Percentiles rank a stretch among this genome's conserved stretches.
Evolutionary conservation across 2,888 invertebrate species (phyloP).

Genomic region (Ophioninae sp.): DNA sequence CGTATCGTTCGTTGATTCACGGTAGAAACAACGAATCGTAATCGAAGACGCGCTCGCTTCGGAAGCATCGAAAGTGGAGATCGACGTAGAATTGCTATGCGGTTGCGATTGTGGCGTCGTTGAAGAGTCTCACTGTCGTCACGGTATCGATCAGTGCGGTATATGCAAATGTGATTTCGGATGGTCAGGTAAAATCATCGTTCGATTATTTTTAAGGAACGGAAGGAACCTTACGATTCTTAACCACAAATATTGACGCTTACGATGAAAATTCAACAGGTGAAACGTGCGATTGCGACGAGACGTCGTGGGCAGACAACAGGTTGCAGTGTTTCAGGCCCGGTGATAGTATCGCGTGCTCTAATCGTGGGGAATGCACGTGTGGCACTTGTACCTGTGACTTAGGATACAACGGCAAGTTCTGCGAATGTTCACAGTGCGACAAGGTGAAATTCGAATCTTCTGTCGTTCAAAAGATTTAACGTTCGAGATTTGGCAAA

Average conservation of each 20-base stretch:
- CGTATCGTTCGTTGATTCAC: constrained; percentile 33
- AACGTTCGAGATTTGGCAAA: too few relatives aligned
- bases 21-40: constrained; percentile 82
- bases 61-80: constrained; percentile 83
- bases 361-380: constrained; percentile 89
- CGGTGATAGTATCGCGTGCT: constrained; percentile 83
- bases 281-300: constrained; percentile 84
- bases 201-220: background rate
- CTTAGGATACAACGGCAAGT: constrained; percentile 83
- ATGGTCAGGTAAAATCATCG: constrained; percentile 81
- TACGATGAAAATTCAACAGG: constrained; percentile 73
- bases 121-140: constrained; percentile 79
- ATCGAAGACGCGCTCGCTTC: constrained; percentile 91
- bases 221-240: too few relatives aligned
- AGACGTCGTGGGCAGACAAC: constrained; percentile 81
- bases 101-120: constrained; percentile 86
- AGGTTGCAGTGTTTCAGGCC: constrained; percentile 83
- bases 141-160: constrained; percentile 85
- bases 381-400: constrained; percentile 90
- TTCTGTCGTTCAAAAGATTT: too few relatives aligned
- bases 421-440: constrained; percentile 85
- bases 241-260: background rate
- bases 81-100: constrained; percentile 89
- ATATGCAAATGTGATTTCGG: constrained; percentile 85
- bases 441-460: constrained; percentile 78